A percentile compares a stretch with the other conserved stretches of the same genome.
Conservation (phyloP, 2,888 invertebrate species). For the Eurytoma adleriae region DNA sequence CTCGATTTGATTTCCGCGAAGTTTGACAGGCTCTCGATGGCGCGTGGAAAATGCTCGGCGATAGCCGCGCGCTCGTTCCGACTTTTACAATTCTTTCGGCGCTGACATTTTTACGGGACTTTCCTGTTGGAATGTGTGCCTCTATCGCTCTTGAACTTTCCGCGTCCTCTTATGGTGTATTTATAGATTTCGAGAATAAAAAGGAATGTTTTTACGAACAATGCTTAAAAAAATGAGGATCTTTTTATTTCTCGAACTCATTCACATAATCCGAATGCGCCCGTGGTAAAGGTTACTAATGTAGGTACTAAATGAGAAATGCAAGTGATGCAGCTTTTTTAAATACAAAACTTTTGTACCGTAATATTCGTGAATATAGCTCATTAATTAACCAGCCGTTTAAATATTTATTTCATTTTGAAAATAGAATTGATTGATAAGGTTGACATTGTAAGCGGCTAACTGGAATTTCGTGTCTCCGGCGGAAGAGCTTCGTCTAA, state of each 20-base stretch:
- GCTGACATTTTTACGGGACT: background rate
- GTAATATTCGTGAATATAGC: too few species aligned
- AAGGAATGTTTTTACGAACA: background rate
- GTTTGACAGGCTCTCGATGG: slow-evolving; percentile 34
- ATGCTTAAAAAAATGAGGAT: too few species aligned
- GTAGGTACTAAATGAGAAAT: too few species aligned
- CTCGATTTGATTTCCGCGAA: slow-evolving; percentile 54
- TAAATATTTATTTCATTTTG: too few species aligned
- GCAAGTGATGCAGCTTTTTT: too few species aligned
- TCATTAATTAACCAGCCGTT: too few species aligned
- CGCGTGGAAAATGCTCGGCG: background rate
- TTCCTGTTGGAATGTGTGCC: background rate
- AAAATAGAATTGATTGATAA: background rate
- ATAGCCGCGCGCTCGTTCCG: background rate
- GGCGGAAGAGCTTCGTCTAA: background rate
- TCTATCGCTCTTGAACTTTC: background rate
- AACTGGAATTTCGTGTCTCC: background rate
- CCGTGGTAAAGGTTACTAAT: too few species aligned
- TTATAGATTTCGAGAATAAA: background rate
- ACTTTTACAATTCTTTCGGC: slow-evolving; percentile 35
- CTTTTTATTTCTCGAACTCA: too few species aligned
- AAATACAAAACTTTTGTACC: too few species aligned
- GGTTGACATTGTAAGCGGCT: background rate
- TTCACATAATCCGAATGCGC: too few species aligned
- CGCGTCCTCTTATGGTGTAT: background rate